A percentile compares a stretch with the other conserved stretches of the same genome.
Evolutionary conservation across 2,797 vertebrate species (phyloP).

Genomic region (Selene dorsalis): DNA sequence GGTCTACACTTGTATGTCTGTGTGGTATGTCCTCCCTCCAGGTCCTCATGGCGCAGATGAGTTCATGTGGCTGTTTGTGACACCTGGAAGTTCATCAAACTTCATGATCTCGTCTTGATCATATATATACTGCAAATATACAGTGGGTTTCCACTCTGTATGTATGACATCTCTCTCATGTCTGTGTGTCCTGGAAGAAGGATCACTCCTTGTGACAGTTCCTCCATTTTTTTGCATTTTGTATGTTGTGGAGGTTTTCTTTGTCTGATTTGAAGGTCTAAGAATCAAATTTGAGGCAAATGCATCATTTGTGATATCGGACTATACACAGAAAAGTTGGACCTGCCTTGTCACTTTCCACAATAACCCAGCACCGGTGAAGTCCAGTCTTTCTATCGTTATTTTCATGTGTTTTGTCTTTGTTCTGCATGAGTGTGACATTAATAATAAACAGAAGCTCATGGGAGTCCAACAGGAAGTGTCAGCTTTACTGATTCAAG

Average conservation of each 20-base stretch:
- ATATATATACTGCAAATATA: background rate
- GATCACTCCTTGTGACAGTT: background rate
- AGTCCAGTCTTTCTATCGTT: background rate
- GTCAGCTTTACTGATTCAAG: conserved; percentile 65
- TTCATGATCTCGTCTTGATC: background rate
- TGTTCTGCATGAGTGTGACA: conserved; percentile 32
- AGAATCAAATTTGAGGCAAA: background rate
- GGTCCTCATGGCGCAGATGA: background rate
- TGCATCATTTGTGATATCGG: background rate
- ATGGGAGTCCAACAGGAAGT: conserved; percentile 63
- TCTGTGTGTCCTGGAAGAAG: background rate
- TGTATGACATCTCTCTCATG: background rate
- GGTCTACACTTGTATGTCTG: background rate
- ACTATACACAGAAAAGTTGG: background rate
- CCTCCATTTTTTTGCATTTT: too few relatives aligned
- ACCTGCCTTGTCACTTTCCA: background rate
- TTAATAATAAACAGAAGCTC: conserved; percentile 46
- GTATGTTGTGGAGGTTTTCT: too few relatives aligned
- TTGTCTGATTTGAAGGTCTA: background rate
- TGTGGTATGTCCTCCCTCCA: background rate
- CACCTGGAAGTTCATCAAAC: background rate
- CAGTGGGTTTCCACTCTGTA: background rate
- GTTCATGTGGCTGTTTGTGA: background rate
- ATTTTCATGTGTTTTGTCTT: conserved; percentile 30
- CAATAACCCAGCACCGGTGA: background rate